phyloP scores from a whole-genome alignment of 2,888 invertebrate genomes.

The Eurytoma californica region DNA sequence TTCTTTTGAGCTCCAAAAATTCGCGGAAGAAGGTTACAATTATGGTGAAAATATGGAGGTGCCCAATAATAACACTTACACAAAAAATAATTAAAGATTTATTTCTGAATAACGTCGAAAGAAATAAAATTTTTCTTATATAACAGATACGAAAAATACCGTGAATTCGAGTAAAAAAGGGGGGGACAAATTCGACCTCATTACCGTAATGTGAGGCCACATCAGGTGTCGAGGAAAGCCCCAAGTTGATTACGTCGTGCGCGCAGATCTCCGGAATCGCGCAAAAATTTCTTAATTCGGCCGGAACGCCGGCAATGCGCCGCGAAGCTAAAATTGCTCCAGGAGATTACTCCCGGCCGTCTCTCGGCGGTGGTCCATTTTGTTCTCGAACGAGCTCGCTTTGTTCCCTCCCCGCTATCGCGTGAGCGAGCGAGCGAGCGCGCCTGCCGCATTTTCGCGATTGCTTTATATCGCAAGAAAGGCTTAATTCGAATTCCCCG shows the following conservation, averaged over 20 bases:
- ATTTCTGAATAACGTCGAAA: no score
- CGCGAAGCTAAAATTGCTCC: constrained; percentile 45
- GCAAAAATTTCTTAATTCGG: constrained; percentile 66
- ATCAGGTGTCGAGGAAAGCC: constrained; percentile 12
- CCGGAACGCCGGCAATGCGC: constrained; percentile 54
- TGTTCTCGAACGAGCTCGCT: constrained; percentile 62
- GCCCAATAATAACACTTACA: background rate
- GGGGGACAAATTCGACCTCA: no score
- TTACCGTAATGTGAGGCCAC: constrained; percentile 6
- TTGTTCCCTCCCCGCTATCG: constrained; percentile 48
- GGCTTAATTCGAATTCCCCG: constrained; percentile 39
- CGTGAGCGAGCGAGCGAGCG: constrained; percentile 1
- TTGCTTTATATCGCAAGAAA: constrained; percentile 23
- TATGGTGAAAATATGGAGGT: no score
- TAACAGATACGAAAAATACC: no score
- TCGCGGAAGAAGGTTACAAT: no score
- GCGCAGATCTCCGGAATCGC: constrained; percentile 49
- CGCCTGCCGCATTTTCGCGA: constrained; percentile 13
- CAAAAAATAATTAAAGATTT: background rate
- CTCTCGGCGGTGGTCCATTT: constrained; percentile 64
- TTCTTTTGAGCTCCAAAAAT: no score
- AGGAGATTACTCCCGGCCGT: constrained; percentile 9
- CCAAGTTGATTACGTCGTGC: constrained; percentile 52
- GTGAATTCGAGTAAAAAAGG: no score
- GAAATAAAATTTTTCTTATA: no score